A percentile compares a stretch with the other conserved stretches of the same genome.
These are phyloP conservation scores for Leptinotarsa texana DNA, from an alignment of 1,140 invertebrate species.

Conservation along the genomic window DNA sequence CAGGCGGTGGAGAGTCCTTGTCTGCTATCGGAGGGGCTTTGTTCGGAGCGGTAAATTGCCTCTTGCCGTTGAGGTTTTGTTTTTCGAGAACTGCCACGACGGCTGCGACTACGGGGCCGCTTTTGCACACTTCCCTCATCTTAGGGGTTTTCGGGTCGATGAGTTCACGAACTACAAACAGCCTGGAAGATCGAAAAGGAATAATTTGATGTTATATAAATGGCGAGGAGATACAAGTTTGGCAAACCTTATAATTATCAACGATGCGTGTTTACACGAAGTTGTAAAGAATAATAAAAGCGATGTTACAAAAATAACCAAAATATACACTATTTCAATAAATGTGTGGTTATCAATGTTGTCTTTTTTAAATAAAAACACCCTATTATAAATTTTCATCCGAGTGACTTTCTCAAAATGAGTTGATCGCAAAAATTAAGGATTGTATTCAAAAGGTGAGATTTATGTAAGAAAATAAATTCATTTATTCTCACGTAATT, in stretches of 20 bases:
- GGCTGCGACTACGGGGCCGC: constrained; percentile 47
- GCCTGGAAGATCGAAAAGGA: background rate
- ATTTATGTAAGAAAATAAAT: no score
- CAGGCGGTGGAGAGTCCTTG: background rate
- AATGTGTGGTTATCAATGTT: no score
- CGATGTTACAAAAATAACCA: background rate
- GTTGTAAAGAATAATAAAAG: background rate
- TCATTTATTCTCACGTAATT: no score
- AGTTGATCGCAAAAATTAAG: no score
- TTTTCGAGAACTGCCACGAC: constrained; percentile 51
- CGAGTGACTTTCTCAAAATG: no score
- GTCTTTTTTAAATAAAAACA: no score
- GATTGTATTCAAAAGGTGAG: no score
- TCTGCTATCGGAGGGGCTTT: constrained; percentile 6
- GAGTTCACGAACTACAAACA: background rate
- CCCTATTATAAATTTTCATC: no score
- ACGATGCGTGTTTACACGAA: background rate
- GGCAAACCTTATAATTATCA: background rate
- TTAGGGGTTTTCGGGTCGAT: background rate
- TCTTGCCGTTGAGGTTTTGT: constrained; percentile 34
- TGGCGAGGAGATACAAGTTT: background rate
- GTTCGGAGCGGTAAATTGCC: constrained; percentile 5
- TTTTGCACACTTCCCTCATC: constrained; percentile 46
- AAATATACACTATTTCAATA: background rate
- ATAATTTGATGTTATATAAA: background rate